Conservation (phyloP, 2,888 invertebrate genomes). For the Glaucopsyche alexis region DNA sequence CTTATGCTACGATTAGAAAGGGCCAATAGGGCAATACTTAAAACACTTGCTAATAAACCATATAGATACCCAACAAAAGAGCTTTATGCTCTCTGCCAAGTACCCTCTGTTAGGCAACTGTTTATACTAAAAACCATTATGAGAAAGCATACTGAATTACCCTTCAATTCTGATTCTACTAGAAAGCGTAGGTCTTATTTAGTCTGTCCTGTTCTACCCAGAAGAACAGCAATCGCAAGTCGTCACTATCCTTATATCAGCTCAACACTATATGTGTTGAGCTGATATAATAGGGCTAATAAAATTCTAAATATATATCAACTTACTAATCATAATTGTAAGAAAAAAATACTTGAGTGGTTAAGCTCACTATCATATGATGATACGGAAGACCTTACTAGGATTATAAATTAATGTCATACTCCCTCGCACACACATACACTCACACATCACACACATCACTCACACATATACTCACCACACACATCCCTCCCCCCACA, state of each 20-base stretch:
- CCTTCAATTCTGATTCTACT: background rate
- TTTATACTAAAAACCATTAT: background rate
- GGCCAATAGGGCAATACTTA: background rate
- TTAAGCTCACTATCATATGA: background rate
- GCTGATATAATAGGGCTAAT: background rate
- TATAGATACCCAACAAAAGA: background rate
- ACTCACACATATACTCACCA: too few relatives aligned
- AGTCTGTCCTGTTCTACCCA: background rate
- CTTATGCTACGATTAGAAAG: background rate
- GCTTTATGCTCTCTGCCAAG: background rate
- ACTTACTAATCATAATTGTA: background rate
- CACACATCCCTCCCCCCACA: too few relatives aligned
- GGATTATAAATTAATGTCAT: too few relatives aligned
- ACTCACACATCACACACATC: too few relatives aligned
- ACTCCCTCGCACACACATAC: too few relatives aligned
- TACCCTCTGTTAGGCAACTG: background rate
- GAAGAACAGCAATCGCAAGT: too few relatives aligned
- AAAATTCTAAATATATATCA: background rate
- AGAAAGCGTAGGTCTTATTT: background rate
- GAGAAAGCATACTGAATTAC: background rate
- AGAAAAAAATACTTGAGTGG: constrained; percentile 1
- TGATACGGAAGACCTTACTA: too few relatives aligned
- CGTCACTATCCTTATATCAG: too few relatives aligned
- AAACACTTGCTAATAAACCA: background rate
- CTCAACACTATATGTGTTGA: too few relatives aligned